Base-by-base conservation (phyloP, 1,140 invertebrate species). In the Tetramorium simillimum region DNA sequence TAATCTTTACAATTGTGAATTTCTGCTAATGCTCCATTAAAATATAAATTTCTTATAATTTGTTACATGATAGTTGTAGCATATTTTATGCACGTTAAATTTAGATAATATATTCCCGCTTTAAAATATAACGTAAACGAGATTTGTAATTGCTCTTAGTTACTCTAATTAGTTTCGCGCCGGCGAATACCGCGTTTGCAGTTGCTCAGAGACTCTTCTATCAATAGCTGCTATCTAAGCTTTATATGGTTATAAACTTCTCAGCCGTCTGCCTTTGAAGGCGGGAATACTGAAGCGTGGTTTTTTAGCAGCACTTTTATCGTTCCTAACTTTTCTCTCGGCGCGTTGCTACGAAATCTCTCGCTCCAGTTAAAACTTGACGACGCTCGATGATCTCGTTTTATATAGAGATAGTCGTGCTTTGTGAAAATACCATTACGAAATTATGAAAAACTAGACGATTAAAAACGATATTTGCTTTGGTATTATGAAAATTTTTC, bases 271-370 rank as follows among this genome's bases (percentile, higher is more conserved):
- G 49, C 78, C 80, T 84, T 84, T 84, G 80, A 84, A 60, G 69
- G 56, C 53, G 43, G 40, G 40, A 84, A 84, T 84, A 49, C 40
- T 58, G 40, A 82, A 58, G 80, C 80, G 37, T 33, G 69, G 69
- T 84, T 84, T 84, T 82, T 84, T 73, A 82, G 67, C 49, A 75
- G 80, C 43, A 84, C 80, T 84, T 84, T 84, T 75, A 84, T 84
- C 80, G 53, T 84, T 75, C 40, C 53, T 75, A 84, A 84, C 80
- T 84, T 84, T 75, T 84, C 80, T 84, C 80, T 84, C 80, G 69
- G 51, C 69, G 53, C 67, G 80, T 82, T 82, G 51, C 67, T 60
- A 84, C 69, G 80, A 84, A 84, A 84, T 84, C 80, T 84, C 69
- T 62, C 69, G 69, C 69, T 84, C 69, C 69, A 75, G 69, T 84